Evolutionary conservation across 2,113 vertebrate genomes (phyloP), one percentile per base, ranked within the genome.

Genomic region (Marcusenius ussheri): DNA sequence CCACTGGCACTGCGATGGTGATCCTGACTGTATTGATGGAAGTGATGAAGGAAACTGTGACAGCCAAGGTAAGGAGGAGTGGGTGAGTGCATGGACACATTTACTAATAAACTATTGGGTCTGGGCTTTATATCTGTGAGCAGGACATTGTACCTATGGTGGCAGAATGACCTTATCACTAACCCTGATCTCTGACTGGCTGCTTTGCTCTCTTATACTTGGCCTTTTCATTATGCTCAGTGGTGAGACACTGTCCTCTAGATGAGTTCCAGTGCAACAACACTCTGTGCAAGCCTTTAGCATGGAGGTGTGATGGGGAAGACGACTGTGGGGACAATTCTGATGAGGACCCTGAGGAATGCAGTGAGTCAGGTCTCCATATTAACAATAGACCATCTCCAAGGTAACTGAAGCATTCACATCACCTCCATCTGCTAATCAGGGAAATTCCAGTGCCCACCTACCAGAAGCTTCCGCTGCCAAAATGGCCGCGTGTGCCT

Each of bases 181-280:
- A 27, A n/a, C 62, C 62, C n/a, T 27, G 9, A 66, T 66, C 62
- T 66, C n/a, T 66, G 62, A 66, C 9, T 10, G 62, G n/a, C 62
- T 62, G 58, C 24, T 27, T 66, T 66, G 9, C 62, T 74, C 24
- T 74, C 27, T 74, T 35, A 5, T 35, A 74, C 24, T 85, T 45
- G 42, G 10, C 21, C 45, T 85, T 86, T 86, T 50, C 1, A 3
- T 42, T 42, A 39, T 42, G 13, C 49, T 84, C 92, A 92, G 50
- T 95, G 95, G 97, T 96, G 39, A 94, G 98, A 88, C 97, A 97
- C 24, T 99, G 98, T 92, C 98, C 98, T 87, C 91, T 95, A 94
- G 97, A 99, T 0, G 98, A 99, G 93, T 98, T 98, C 94, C 98
- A 99, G 95, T 99, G 98, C 91, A 98, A 99, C 94, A 99, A 99